Base-by-base conservation (phyloP, 2,113 vertebrate species). In the Progne subis region DNA sequence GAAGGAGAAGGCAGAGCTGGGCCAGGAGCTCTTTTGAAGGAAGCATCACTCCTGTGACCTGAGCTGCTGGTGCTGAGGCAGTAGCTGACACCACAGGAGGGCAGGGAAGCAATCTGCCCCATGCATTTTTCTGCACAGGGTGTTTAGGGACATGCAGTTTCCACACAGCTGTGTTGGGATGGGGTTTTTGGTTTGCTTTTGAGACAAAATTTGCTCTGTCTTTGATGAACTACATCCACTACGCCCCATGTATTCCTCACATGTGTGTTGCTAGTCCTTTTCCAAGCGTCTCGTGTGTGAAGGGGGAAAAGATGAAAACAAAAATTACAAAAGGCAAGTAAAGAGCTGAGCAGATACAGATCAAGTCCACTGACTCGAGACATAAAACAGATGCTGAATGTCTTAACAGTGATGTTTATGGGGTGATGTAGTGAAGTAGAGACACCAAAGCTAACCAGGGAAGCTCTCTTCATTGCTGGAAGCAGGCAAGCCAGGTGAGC, bases 61-160 rank as follows among this genome's bases (percentile, higher is more conserved):
- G n/a, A 70, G 55, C 23, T 55, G 52, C 18, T 14, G 12, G 28
- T 18, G 71, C 71, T 65, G 53, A 67, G 50, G 50, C 61, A 88
- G 89, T 2, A 67, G 56, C 16, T 81, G 82, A 44, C 31, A 21
- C 6, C 4, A 4, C 79, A 74, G n/a, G 11, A 65, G 18, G 41
- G 44, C 83, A 34, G 49, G 57, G 59, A 26, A 76, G n/a, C 37
- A 41, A 49, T 14, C 24, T 0, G 1, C 13, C 8, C 6, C 0
- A 5, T 12, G 52, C 6, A 23, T 12, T 31, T 47, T 37, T 26
- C 88, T 86, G 28, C 49, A 69, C 11, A 18, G 49, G 20, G 4
- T 16, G 6, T 37, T 82, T 11, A 37, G 37, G 52, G 46, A 41
- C 0, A 0, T 11, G 25, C 44, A 52, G 13, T 34, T 91, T 44